phyloP scores from a whole-genome alignment of 1,140 invertebrate genomes.

The Drosophila suzukii region DNA sequence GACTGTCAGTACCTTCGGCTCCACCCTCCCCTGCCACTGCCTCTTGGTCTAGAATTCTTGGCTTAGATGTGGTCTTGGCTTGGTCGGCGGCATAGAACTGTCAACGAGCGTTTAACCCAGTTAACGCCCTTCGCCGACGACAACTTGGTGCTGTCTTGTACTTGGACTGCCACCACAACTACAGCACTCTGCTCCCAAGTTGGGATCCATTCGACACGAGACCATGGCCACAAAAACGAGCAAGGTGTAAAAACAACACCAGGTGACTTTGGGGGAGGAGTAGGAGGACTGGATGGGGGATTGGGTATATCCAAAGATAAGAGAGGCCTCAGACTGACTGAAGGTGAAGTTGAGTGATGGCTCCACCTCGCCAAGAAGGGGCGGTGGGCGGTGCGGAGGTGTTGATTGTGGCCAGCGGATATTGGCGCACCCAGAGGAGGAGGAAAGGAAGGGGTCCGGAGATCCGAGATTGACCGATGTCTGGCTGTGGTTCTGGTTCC shows the following conservation, averaged over 20 bases:
- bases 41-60: constrained; percentile 11
- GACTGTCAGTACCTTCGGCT: constrained; percentile 58
- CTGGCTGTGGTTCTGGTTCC: constrained; percentile 46
- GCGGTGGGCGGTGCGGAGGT: constrained; percentile 65
- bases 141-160: constrained; percentile 15
- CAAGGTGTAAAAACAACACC: constrained; percentile 75
- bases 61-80: constrained; percentile 32
- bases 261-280: constrained; percentile 1
- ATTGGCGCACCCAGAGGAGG: constrained; percentile 31
- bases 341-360: constrained; percentile 63
- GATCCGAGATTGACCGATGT: constrained; percentile 68
- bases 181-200: constrained; percentile 28
- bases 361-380: constrained; percentile 44
- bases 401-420: constrained; percentile 71
- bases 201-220: constrained; percentile 61
- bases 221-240: constrained; percentile 44
- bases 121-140: constrained; percentile 73
- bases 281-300: constrained; percentile 1
- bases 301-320: constrained; percentile 33
- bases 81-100: constrained; percentile 68
- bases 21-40: not conserved
- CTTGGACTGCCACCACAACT: constrained; percentile 1
- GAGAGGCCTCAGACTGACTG: constrained; percentile 52
- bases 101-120: constrained; percentile 80
- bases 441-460: not conserved